These are phyloP conservation scores for Sinonovacula constricta DNA, from an alignment of 1,140 invertebrate species.

Conservation along the genomic window DNA sequence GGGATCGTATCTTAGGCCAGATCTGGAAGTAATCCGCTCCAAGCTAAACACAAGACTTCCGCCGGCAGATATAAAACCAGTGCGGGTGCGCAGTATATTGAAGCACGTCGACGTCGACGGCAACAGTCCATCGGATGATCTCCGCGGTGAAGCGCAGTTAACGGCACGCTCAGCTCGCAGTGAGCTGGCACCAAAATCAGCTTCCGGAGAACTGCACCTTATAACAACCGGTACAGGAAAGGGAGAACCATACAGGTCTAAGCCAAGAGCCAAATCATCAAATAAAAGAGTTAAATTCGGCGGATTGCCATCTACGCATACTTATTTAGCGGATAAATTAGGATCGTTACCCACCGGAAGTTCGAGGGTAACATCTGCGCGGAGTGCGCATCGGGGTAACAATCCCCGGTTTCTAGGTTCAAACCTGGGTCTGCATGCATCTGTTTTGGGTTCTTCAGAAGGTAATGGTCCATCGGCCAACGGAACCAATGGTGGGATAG, in stretches of 20 bases:
- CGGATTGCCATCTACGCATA: too few relatives aligned
- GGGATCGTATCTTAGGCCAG: not conserved
- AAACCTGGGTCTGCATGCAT: too few relatives aligned
- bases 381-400: not conserved
- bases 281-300: slow-evolving; percentile 41
- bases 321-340: not conserved
- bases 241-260: slow-evolving; percentile 14
- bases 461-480: not conserved
- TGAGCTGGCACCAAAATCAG: not conserved
- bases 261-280: slow-evolving; percentile 19
- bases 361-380: slow-evolving; percentile 32
- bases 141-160: slow-evolving; percentile 35
- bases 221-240: slow-evolving; percentile 42
- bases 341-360: not conserved
- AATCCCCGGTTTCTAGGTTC: not conserved
- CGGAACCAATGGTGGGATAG: not conserved
- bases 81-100: too few relatives aligned
- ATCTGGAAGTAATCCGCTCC: not conserved
- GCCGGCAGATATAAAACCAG: not conserved
- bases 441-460: too few relatives aligned
- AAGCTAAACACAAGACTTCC: not conserved
- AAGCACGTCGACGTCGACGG: too few relatives aligned
- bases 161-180: not conserved
- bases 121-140: too few relatives aligned
- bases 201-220: not conserved